Percentiles rank a stretch among this genome's conserved stretches.
Conservation (phyloP, 2,797 vertebrate species). For the Pterois miles region DNA sequence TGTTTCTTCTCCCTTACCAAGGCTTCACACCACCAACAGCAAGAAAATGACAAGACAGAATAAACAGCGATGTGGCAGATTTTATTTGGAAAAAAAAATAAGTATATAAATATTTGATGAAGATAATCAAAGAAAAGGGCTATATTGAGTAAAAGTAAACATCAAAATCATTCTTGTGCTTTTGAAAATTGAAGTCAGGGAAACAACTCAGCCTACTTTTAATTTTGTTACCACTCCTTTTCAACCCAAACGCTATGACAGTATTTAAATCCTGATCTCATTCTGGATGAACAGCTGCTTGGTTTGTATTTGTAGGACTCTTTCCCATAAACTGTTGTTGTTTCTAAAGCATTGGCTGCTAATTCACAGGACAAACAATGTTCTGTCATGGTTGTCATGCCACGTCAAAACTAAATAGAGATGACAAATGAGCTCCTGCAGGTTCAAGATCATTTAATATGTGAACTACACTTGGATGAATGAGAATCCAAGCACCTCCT, state of each 20-base stretch:
- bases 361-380: slow-evolving; percentile 45
- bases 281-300: background rate
- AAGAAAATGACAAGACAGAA: slow-evolving; percentile 35
- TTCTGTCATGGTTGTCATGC: slow-evolving; percentile 43
- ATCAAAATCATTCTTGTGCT: slow-evolving; percentile 4
- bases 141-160: slow-evolving; percentile 16
- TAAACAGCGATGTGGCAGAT: slow-evolving; percentile 40
- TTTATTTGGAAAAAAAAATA: slow-evolving; percentile 36
- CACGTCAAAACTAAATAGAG: slow-evolving; percentile 48
- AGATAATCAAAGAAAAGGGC: slow-evolving; percentile 34
- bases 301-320: background rate
- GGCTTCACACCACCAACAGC: slow-evolving; percentile 39
- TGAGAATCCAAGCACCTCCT: slow-evolving; percentile 29
- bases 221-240: background rate
- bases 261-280: slow-evolving; percentile 6
- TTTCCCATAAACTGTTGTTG: background rate
- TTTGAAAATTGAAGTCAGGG: slow-evolving; percentile 1
- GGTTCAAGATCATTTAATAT: slow-evolving; percentile 52
- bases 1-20: slow-evolving; percentile 41
- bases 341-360: slow-evolving; percentile 16
- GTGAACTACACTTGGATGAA: slow-evolving; percentile 23
- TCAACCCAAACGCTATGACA: background rate
- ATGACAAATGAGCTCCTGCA: slow-evolving; percentile 59
- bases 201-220: slow-evolving; percentile 16
- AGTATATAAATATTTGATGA: slow-evolving; percentile 51